Evolutionary conservation across 2,797 vertebrate species (phyloP).

Genomic region (Pitangus sulphuratus): DNA sequence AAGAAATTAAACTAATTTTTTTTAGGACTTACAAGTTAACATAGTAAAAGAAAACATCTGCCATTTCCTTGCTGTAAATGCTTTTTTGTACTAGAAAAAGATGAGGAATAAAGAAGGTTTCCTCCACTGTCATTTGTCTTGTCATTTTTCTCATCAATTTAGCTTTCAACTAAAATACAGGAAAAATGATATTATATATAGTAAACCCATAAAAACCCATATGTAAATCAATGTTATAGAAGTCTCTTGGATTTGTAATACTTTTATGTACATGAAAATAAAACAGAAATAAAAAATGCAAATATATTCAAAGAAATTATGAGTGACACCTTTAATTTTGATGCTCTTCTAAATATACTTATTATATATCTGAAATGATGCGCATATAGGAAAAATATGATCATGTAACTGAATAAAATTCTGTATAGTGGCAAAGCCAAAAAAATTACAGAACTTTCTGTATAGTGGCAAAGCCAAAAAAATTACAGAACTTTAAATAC

Average conservation of each 20-base stretch:
- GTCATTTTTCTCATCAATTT: not conserved
- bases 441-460: not conserved
- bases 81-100: not conserved
- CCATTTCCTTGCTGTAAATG: not conserved
- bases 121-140: not conserved
- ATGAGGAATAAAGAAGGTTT: not conserved
- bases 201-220: not conserved
- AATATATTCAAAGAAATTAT: not conserved
- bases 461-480: not conserved
- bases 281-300: not conserved
- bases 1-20: not conserved
- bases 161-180: not conserved
- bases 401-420: not conserved
- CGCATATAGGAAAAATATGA: not conserved
- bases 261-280: not conserved
- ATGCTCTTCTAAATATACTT: not conserved
- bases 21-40: not conserved
- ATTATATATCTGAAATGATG: not conserved
- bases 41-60: not conserved
- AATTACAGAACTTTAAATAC: not conserved
- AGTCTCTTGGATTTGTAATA: not conserved
- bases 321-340: not conserved
- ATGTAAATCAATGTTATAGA: not conserved
- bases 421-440: not conserved
- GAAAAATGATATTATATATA: not conserved